Base-by-base conservation (phyloP, 1,140 invertebrate genomes). In the Heliconius melpomene region DNA sequence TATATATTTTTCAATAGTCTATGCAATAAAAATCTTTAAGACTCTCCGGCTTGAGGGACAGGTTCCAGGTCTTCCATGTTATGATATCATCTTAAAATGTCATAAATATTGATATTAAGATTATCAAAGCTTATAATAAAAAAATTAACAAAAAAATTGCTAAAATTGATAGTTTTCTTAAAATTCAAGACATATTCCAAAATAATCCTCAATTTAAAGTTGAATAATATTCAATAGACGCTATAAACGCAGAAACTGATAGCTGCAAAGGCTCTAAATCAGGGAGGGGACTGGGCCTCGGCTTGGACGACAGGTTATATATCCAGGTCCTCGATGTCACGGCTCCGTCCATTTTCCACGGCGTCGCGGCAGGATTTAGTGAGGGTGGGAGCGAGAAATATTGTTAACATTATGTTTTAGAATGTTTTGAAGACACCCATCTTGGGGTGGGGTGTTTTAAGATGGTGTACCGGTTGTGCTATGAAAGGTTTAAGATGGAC, bases 271-370 rank as follows among this genome's bases (percentile, higher is more conserved):
- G 57, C 60, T 60, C 57, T 81, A 81, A 81, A 81, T 81, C 79
- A 75, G 79, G 72, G 75, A 57, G 72, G 52, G 54, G 60, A 66
- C 60, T 66, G 60, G 40, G 71, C 77, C 60, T 66, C 20, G 29
- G 71, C 77, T 40, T 57, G 79, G 79, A 72, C 71, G 79, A 81
- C 79, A 81, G 79, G 75, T 77, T 80, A 81, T 81, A 81, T 81
- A 81, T 77, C 79, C 76, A 76, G 79, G 83, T 85, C 86, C 87
- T 89, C 87, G 85, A 82, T 84, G 84, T 85, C 82, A 85, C 83
- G 85, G 79, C 81, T 85, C 79, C 81, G 87, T 87, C 88, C 88
- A 85, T 88, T 88, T 66, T 86, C 85, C 83, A 86, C 84, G 75
- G n/a, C 40, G 38, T 38, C 29, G 60, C 60, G 23, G 60, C n/a